Percentiles rank a stretch among this genome's conserved stretches.
phyloP scores from a whole-genome alignment of 2,113 vertebrate species.

The Pterocles gutturalis region DNA sequence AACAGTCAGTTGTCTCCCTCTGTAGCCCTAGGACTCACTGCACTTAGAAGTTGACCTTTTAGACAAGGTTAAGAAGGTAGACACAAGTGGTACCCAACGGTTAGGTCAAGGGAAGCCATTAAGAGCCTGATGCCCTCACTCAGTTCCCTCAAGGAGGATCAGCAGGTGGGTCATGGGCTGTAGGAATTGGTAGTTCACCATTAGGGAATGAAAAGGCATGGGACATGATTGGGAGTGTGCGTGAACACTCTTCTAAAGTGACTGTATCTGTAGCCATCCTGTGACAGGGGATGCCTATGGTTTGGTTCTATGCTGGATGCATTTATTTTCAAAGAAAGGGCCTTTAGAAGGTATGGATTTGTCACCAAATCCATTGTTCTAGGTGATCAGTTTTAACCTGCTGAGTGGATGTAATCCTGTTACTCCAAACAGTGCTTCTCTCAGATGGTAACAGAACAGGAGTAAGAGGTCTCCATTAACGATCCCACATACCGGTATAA shows the following conservation, averaged over 20 bases:
- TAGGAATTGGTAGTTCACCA: neutral
- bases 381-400: neutral
- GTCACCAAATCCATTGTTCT: neutral
- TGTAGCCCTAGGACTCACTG: neutral
- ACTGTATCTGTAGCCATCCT: rapidly evolving
- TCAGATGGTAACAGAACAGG: neutral
- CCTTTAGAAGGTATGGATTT: neutral
- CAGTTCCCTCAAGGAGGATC: neutral
- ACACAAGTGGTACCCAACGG: neutral
- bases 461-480: neutral
- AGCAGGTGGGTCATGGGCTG: neutral
- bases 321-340: neutral
- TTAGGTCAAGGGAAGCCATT: neutral
- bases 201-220: neutral
- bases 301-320: neutral
- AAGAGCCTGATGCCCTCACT: neutral
- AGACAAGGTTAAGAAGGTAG: neutral
- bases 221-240: neutral
- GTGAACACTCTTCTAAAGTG: neutral
- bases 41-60: neutral
- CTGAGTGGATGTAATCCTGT: neutral
- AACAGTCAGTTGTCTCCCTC: neutral
- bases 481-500: neutral
- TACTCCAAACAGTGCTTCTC: neutral
- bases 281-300: rapidly evolving